Evolutionary conservation across 2,797 vertebrate species (phyloP), one percentile per base, ranked within the genome.

Genomic region (Pampus argenteus): DNA sequence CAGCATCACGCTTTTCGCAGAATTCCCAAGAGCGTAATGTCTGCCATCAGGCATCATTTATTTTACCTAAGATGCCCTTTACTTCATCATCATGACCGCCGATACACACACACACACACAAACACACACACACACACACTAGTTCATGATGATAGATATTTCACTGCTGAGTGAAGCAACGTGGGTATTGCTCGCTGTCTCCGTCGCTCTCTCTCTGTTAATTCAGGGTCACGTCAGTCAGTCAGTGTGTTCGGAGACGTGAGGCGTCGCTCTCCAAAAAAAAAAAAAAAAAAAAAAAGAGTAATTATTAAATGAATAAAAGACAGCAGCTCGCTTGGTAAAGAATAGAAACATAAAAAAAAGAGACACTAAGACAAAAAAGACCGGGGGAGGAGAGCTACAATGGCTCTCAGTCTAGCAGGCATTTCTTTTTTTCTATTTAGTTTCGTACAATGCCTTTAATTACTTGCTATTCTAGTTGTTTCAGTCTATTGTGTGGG

Each of bases 141-240:
- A 9, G 26, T 71, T 82, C 60, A 59, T n/a, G 84, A 84, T 83
- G 84, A 84, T 83, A 3, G 80, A 82, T 80, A 38, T 70, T 71
- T 61, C 60, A 63, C 50, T 38, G 74, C 55, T 3, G 82, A 50
- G 29, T 38, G 77, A 71, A 22, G 63, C 55, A 54, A 48, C 67
- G 60, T 10, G 66, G 55, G 47, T 29, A 38, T 63, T 25, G 31
- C 64, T 1, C 36, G 15, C 62, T 26, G 60, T 59, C 74, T 78
- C 44, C 7, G 29, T 6, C 28, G 28, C 28, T 29, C 28, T 29
- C 6, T 34, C 8, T 52, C 71, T 1, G 81, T 68, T 90, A 90
- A 91, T 91, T 89, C 83, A 71, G 86, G 89, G 84, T 85, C 84
- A 74, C 59, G 82, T 88, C 90, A 87, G 80, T 89, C 87, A 66